Evolutionary conservation across 2,113 vertebrate species (phyloP).

Genomic region (cattle (Bos taurus)): ARS-UCD2.0 NC_037344.1:8464501-8465000

Average conservation of each 20-base stretch:
- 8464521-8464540: neutral
- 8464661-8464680: neutral
- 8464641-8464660: neutral
- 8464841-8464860: neutral
- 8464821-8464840: neutral
- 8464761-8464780: slow-evolving; percentile 6
- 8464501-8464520: neutral
- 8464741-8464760: neutral
- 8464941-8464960: slow-evolving; percentile 52
- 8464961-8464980: slow-evolving; percentile 58
- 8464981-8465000: slow-evolving; percentile 43
- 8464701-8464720: neutral
- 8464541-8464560: neutral
- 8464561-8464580: neutral
- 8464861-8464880: neutral
- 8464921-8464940: slow-evolving; percentile 43
- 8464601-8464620: neutral
- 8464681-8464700: neutral
- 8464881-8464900: neutral
- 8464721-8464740: neutral
- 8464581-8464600: neutral
- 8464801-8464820: neutral
- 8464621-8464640: neutral
- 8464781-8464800: slow-evolving; percentile 18
- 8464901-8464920: slow-evolving; percentile 41